Conservation (phyloP, 2,797 vertebrate genomes). For the Peromyscus nudipes region DNA sequence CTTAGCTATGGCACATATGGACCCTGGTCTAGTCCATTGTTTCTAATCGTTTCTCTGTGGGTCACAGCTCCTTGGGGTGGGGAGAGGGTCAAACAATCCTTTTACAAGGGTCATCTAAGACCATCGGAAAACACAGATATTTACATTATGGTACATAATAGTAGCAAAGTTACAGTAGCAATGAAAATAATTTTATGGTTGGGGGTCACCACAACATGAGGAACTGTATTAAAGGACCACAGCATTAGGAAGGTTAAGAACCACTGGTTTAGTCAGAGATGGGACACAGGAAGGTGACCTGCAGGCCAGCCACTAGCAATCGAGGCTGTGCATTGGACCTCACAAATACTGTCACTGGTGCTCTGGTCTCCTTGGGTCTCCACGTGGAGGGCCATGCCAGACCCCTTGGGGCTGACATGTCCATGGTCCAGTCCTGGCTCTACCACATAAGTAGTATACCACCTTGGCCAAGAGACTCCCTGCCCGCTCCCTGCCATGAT, state of each 20-base stretch:
- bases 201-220: not conserved
- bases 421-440: not conserved
- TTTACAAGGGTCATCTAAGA: not conserved
- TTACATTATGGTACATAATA: not conserved
- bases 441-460: not conserved
- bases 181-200: not conserved
- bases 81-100: not conserved
- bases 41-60: not conserved
- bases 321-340: not conserved
- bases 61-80: not conserved
- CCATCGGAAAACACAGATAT: not conserved
- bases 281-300: not conserved
- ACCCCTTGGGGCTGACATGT: not conserved
- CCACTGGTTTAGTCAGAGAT: not conserved
- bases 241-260: not conserved
- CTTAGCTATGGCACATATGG: too few species aligned
- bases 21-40: too few species aligned
- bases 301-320: not conserved
- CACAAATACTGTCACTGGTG: not conserved
- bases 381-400: not conserved
- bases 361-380: not conserved
- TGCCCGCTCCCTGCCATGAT: fast-evolving
- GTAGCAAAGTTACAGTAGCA: not conserved
- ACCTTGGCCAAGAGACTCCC: not conserved
- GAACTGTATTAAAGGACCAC: not conserved